Percentiles rank a stretch among this genome's conserved stretches.
Evolutionary conservation across 2,113 vertebrate genomes (phyloP).

Genomic region (Charadrius vociferus): DNA sequence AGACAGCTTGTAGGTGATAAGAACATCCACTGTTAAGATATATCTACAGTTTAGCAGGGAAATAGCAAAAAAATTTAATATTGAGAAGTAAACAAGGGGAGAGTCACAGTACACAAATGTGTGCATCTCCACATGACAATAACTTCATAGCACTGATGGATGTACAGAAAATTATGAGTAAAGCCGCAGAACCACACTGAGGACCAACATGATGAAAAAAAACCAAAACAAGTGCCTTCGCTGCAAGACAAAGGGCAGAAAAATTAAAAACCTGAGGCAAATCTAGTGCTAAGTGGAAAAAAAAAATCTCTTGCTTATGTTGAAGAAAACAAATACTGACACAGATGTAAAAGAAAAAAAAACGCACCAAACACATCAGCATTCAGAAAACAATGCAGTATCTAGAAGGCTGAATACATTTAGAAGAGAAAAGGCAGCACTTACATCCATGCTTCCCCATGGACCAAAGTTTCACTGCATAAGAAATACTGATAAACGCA

Average conservation of each 20-base stretch:
- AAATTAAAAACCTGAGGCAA: background rate
- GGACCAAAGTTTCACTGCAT: background rate
- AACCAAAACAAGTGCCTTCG: background rate
- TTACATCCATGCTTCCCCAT: rapidly evolving
- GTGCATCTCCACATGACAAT: background rate
- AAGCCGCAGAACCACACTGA: background rate
- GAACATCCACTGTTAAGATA: background rate
- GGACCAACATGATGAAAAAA: background rate
- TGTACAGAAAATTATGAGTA: background rate
- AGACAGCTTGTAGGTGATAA: background rate
- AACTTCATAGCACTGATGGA: background rate
- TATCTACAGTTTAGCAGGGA: background rate
- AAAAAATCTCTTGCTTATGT: background rate
- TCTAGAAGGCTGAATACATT: background rate
- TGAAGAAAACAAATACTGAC: constrained; percentile 9
- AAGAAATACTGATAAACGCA: background rate
- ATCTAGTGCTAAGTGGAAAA: background rate
- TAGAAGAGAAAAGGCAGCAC: background rate
- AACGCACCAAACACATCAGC: background rate
- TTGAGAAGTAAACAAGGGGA: background rate
- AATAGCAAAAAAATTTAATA: background rate
- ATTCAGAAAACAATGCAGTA: background rate
- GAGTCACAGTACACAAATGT: background rate
- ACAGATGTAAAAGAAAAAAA: background rate
- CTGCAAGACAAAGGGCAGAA: background rate